Evolutionary conservation across 2,888 invertebrate species (phyloP), one percentile per base, ranked within the genome.

Genomic region (Aphodius sticticus): DNA sequence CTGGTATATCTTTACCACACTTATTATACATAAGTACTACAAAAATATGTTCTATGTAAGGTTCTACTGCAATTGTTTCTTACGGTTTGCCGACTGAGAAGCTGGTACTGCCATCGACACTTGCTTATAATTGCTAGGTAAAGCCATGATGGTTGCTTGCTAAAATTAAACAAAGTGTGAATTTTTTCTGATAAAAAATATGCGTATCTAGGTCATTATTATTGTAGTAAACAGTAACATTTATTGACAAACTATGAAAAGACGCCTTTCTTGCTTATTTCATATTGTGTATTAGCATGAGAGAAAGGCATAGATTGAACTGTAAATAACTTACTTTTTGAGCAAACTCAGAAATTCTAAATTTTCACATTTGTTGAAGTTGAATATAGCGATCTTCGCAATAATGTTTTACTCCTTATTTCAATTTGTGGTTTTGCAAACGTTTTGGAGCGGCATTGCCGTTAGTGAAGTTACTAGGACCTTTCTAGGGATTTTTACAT

Each of bases 71-170:
- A 70, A 16, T 76, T 77, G 38, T 78, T 77, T 87, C 94, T 93
- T 92, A 95, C 94, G 95, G 90, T 93, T 94, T 86, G 94, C 91
- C 87, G 91, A 91, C 85, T 94, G 93, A 71, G 94, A 93, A 85
- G 92, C 93, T 83, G 95, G 93, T 89, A 95, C 93, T 85, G 94
- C 92, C 89, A 95, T 93, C 79, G 96, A 94, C 85, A 95, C 93
- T 91, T 96, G 96, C 89, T 96, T 96, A 88, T 96, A 96, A 89
- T 95, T 96, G 84, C 93, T 92, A 80, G 96, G 96, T 83, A 96
- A 91, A 84, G 96, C 94, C 96, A 96, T 96, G 82, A 85, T 88
- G 69, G n/a, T 75, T 35, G 9, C 71, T 74, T 36, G 26, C 74
- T 79, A 74, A 76, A 76, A 75, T 36, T 26, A 38, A 53, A 76